A percentile compares a stretch with the other conserved stretches of the same genome.
phyloP scores from a whole-genome alignment of 1,140 invertebrate genomes.

The Macrobrachium rosenbergii region DNA sequence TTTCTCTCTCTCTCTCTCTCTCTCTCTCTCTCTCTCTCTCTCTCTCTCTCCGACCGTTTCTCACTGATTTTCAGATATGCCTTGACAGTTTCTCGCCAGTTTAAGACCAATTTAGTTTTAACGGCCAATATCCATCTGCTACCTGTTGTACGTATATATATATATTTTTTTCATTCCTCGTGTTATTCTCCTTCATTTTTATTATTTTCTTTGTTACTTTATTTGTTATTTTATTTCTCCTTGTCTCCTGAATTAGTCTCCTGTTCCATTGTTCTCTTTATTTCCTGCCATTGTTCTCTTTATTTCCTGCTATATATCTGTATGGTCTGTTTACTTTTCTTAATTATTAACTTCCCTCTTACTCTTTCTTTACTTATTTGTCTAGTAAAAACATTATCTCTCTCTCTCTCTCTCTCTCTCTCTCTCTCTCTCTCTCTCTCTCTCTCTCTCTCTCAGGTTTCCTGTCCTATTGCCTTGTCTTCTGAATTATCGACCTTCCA shows the following conservation, averaged over 20 bases:
- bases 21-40: too few species aligned
- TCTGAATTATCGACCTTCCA: not conserved
- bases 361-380: not conserved
- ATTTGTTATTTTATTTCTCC: not conserved
- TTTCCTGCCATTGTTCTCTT: not conserved
- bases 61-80: too few species aligned
- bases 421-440: not conserved
- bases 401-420: constrained; percentile 18
- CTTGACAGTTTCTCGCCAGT: too few species aligned
- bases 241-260: not conserved
- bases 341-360: not conserved
- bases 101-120: too few species aligned
- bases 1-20: too few species aligned
- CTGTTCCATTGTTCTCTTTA: not conserved
- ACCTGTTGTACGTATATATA: too few species aligned
- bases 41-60: too few species aligned
- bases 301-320: not conserved
- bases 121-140: too few species aligned
- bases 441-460: constrained; percentile 10
- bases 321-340: not conserved
- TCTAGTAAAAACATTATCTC: not conserved
- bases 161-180: too few species aligned
- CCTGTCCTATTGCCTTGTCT: not conserved
- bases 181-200: not conserved
- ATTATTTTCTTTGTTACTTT: too few species aligned